These are phyloP conservation scores for Chironomus riparius DNA, from an alignment of 2,888 invertebrate genomes.

Conservation along the genomic window DNA sequence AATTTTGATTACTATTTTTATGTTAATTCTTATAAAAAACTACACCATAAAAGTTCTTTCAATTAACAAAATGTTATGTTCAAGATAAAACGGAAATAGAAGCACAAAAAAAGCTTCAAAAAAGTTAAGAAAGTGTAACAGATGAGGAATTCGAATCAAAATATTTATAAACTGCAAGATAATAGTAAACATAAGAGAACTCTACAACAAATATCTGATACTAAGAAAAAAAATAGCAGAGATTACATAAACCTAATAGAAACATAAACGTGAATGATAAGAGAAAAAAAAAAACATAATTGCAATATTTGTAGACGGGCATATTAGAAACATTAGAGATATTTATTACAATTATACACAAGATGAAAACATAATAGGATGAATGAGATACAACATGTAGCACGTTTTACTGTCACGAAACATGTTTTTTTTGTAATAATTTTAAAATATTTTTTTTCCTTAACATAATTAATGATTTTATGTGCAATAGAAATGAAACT, in stretches of 20 bases:
- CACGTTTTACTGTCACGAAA: background rate
- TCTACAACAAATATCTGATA: background rate
- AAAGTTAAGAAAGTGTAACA: background rate
- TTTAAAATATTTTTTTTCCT: background rate
- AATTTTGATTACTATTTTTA: no score
- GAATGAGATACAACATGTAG: background rate
- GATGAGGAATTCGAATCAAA: background rate
- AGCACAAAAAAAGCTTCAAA: background rate
- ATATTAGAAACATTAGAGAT: constrained; percentile 9
- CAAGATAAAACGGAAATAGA: no score
- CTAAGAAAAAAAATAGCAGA: background rate
- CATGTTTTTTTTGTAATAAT: background rate
- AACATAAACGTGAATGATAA: background rate
- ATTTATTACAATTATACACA: background rate
- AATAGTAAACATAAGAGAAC: background rate
- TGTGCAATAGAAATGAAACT: constrained; percentile 1
- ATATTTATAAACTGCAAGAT: background rate
- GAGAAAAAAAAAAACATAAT: background rate
- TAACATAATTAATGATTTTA: background rate
- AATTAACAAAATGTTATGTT: no score
- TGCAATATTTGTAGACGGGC: constrained; percentile 28
- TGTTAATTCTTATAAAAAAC: no score
- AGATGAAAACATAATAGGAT: background rate
- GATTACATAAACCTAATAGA: background rate
- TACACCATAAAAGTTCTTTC: no score